Evolutionary conservation across 2,888 invertebrate genomes (phyloP).

Genomic region (Belgica antarctica): DNA sequence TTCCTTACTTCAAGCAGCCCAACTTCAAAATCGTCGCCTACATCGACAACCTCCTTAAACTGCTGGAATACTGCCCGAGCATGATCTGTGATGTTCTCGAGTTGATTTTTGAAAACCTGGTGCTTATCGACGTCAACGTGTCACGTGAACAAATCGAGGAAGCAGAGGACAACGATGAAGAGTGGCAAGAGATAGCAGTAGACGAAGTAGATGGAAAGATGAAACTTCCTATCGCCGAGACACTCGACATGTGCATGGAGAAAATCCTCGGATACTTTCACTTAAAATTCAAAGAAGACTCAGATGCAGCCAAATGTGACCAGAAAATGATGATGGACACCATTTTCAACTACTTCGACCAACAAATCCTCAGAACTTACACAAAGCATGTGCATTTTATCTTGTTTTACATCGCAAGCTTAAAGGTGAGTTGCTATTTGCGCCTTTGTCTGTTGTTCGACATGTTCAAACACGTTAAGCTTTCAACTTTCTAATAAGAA

Average conservation of each 20-base stretch:
- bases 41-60: constrained; percentile 72
- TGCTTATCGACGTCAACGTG: constrained; percentile 71
- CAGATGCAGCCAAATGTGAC: constrained; percentile 54
- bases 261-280: constrained; percentile 70
- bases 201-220: constrained; percentile 47
- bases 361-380: constrained; percentile 76
- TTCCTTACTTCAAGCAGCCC: constrained; percentile 74
- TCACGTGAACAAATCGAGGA: constrained; percentile 62
- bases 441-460: not conserved
- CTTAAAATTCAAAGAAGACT: constrained; percentile 58
- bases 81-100: constrained; percentile 68
- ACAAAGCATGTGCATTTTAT: constrained; percentile 76
- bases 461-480: not conserved
- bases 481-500: not conserved
- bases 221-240: constrained; percentile 62
- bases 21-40: constrained; percentile 71
- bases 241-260: constrained; percentile 75
- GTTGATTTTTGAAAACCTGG: constrained; percentile 71
- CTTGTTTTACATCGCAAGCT: constrained; percentile 70
- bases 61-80: constrained; percentile 71
- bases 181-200: constrained; percentile 56
- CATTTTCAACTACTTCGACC: constrained; percentile 71
- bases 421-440: constrained; percentile 55
- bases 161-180: constrained; percentile 54
- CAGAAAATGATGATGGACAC: constrained; percentile 60